Evolutionary conservation across 2,888 invertebrate species (phyloP), one percentile per base, ranked within the genome.

Genomic region (Nowickia ferox): DNA sequence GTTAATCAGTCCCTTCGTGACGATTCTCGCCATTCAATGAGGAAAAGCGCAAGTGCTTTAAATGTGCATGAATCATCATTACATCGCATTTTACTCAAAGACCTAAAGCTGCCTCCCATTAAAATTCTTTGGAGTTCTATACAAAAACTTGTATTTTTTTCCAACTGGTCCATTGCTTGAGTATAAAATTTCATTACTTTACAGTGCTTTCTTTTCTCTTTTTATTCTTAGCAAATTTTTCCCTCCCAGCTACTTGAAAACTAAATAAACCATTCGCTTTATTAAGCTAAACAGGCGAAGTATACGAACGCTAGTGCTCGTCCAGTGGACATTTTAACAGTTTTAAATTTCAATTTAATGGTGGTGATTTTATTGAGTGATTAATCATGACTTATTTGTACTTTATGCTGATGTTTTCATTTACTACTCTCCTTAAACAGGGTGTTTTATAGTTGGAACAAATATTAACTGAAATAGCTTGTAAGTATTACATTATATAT

Each of bases 291-390:
- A 57, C 46, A 30, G 19, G 17, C 9, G 61, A n/a, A 46, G 30
- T 30, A 30, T 38, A 6, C 40, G 19, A 57, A 55, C 44, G 1
- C 63, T 30, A 6, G 6, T 30, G 4, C 15, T 63, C 48, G 10
- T 75, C 46, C 68, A 48, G 59, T 81, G 53, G 61, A 66, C 57
- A 51, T 53, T 68, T 71, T 59, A 42, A 44, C 17, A 78, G 82
- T 78, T 71, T 85, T 66, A 69, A 22, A 79, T 85, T 85, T 82
- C 82, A 82, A 57, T 85, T 79, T 82, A 19, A 83, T 83, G 71
- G 51, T 71, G 78, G 71, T 75, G 75, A 86, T 83, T 79, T 83
- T 61, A 71, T 76, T 51, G 46, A 75, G 61, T 82, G 78, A 86
- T 83, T 83, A 79, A 79, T 86, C 83, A 83, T 61, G 59, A 75